Evolutionary conservation across 1,140 invertebrate species (phyloP), one percentile per base, ranked within the genome.

Genomic region (Thaumatotibia leucotreta): DNA sequence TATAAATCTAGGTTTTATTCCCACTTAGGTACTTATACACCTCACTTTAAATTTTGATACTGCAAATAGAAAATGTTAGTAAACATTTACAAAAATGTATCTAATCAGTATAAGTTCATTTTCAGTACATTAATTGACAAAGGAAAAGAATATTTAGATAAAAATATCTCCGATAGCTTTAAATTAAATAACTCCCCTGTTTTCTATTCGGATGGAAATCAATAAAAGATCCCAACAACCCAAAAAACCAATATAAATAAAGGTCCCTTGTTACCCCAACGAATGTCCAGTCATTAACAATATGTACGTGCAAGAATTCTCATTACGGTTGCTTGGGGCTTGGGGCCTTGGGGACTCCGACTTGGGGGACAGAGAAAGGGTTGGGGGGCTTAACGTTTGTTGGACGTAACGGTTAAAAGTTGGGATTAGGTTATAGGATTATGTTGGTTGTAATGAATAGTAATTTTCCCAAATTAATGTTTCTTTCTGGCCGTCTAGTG

Each of bases 271-370:
- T 54, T 54, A 54, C 50, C 52, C 52, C 22, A 58, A 58, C 52
- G 52, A 58, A 58, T 58, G 52, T 58, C 52, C 52, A 65, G 71
- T 65, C 68, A 69, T 73, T 69, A 73, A 65, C 65, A 54, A 64
- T 32, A 33, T 52, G 32, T 62, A 63, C 67, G 49, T 29, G 61
- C 61, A 73, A 73, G 71, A 73, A 73, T 73, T 73, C 71, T 73
- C 71, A 73, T 73, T 73, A 73, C 50, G 63, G 45, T 68, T 63
- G 63, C 49, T 66, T 63, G 32, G 52, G 63, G 61, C 65, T 27
- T 49, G 64, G 67, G 72, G 67, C 68, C 67, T 65, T 35, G 66
- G 66, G 67, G 68, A 64, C 66, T 49, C 69, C 64, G 65, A 64
- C 70, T 66, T 58, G 24, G 52, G 35, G 62, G 69, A 69, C 65